A percentile compares a stretch with the other conserved stretches of the same genome.
Evolutionary conservation across 30 jellyfish, hydroid and myxozoan genomes (phyloP).

Genomic region (Hydra vulgaris): DNA sequence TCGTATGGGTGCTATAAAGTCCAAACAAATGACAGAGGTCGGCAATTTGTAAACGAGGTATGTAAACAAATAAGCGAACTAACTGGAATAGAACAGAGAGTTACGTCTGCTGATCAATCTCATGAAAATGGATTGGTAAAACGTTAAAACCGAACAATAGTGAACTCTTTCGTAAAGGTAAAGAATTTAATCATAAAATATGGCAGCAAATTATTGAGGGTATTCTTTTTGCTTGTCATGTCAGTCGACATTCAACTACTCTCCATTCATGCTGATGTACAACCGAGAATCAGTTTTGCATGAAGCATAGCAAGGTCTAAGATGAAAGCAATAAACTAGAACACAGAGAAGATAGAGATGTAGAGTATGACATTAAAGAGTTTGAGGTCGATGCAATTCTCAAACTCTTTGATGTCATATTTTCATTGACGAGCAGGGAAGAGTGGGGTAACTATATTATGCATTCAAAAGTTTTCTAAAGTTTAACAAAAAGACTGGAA

Average conservation of each 20-base stretch:
- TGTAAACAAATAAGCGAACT: neutral
- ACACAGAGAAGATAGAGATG: neutral
- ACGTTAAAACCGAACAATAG: constrained; percentile 20
- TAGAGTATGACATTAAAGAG: neutral
- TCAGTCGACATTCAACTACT: constrained; percentile 17
- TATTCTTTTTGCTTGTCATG: constrained; percentile 6
- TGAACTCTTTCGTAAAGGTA: constrained; percentile 7
- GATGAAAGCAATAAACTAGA: neutral
- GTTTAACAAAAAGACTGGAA: no score
- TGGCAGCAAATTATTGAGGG: neutral
- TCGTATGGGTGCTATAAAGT: neutral
- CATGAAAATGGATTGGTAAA: constrained; percentile 21
- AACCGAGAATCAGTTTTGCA: constrained; percentile 8
- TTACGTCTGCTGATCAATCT: constrained; percentile 17
- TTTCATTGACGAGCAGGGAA: no score
- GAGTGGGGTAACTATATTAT: no score
- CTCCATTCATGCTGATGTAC: constrained; percentile 12
- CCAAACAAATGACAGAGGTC: constrained; percentile 1
- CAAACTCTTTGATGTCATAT: neutral
- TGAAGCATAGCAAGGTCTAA: neutral
- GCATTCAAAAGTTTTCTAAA: no score
- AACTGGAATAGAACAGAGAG: constrained; percentile 20
- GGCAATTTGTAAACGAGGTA: constrained; percentile 4
- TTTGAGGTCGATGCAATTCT: no score
- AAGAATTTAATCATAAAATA: no score